These are phyloP conservation scores for Pheucticus melanocephalus DNA, from an alignment of 2,113 vertebrate genomes.

Conservation along the genomic window DNA sequence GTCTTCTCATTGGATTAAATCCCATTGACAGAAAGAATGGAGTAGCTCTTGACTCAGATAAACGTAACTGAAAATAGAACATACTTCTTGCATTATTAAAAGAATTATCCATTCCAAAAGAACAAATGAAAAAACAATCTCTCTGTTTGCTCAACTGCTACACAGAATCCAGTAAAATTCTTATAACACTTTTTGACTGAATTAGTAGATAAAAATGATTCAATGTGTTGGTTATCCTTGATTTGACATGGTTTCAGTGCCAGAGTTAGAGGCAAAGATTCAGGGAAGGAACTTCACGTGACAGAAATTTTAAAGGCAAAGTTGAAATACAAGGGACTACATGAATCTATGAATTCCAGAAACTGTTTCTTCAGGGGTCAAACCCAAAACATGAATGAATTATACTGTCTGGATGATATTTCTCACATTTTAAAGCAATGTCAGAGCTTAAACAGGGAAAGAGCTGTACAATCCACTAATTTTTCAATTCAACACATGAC, in stretches of 20 bases:
- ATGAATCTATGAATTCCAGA: constrained; percentile 11
- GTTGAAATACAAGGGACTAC: neutral
- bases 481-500: neutral
- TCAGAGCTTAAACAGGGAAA: neutral
- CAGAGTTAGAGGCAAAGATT: neutral
- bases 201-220: neutral
- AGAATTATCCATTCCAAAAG: neutral
- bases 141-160: neutral
- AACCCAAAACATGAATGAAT: constrained; percentile 26
- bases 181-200: neutral
- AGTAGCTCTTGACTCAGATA: neutral
- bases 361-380: neutral
- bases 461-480: neutral
- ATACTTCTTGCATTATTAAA: neutral
- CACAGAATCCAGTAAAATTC: neutral
- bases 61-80: neutral
- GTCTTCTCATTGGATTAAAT: neutral
- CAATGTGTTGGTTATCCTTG: neutral
- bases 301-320: neutral
- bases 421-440: constrained; percentile 48
- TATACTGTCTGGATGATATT: neutral
- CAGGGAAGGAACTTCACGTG: neutral
- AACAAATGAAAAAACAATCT: neutral
- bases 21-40: neutral
- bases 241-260: neutral